Evolutionary conservation across 2,888 invertebrate species (phyloP).

Genomic region (Colletes collaris): DNA sequence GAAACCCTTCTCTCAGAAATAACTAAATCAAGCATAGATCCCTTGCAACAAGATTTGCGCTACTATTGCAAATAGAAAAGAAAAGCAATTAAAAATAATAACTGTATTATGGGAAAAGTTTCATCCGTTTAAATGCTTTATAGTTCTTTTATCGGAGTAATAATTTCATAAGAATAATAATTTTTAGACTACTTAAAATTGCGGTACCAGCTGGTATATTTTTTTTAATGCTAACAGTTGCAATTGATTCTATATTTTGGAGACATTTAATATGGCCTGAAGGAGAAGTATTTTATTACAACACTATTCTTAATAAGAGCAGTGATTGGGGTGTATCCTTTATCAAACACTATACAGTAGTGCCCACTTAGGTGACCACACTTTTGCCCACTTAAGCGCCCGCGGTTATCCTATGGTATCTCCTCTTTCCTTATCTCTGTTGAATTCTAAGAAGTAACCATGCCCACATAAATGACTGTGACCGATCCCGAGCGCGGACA

Average conservation of each 20-base stretch:
- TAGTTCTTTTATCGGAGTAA: slow-evolving; percentile 6
- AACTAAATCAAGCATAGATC: slow-evolving; percentile 26
- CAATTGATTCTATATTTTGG: slow-evolving; percentile 97
- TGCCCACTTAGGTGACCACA: too few relatives aligned
- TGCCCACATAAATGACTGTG: too few relatives aligned
- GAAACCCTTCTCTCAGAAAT: slow-evolving; percentile 24
- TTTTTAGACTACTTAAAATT: slow-evolving; percentile 88
- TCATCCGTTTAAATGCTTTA: slow-evolving; percentile 3
- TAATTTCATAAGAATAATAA: slow-evolving; percentile 53
- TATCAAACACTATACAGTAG: slow-evolving; percentile 63
- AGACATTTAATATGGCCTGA: slow-evolving; percentile 96
- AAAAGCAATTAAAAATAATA: slow-evolving; percentile 6
- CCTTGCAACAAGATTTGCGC: slow-evolving; percentile 16
- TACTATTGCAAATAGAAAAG: slow-evolving; percentile 6
- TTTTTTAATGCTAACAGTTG: slow-evolving; percentile 88
- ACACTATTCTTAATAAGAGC: slow-evolving; percentile 96
- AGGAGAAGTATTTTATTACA: slow-evolving; percentile 98
- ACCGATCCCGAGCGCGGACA: too few relatives aligned
- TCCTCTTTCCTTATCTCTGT: too few relatives aligned
- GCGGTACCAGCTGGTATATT: slow-evolving; percentile 89
- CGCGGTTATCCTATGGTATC: too few relatives aligned
- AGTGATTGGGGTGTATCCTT: slow-evolving; percentile 99
- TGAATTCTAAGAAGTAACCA: too few relatives aligned
- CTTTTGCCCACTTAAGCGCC: too few relatives aligned
- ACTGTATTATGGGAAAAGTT: slow-evolving; percentile 13